Conservation (phyloP, 1,140 invertebrate genomes). For the Vollenhovia emeryi region DNA sequence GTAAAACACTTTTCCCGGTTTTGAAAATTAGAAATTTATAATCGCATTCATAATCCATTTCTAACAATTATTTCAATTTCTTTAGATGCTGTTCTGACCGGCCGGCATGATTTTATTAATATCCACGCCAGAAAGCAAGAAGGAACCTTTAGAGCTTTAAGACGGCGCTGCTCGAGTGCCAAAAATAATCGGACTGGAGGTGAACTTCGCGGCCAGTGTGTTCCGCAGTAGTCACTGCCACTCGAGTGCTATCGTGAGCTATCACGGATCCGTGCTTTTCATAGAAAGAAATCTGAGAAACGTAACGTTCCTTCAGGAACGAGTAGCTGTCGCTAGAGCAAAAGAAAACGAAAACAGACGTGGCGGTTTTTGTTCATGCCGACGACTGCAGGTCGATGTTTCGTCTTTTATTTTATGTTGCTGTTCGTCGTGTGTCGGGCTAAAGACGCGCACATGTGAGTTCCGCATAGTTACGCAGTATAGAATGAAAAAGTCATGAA, state of each 20-base stretch:
- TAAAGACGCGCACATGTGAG: constrained; percentile 76
- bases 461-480: neutral
- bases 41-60: neutral
- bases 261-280: neutral
- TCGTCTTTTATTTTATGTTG: constrained; percentile 67
- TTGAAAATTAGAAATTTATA: neutral
- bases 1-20: neutral
- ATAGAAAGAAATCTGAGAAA: neutral
- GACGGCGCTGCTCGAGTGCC: constrained; percentile 57
- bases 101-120: constrained; percentile 77
- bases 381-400: constrained; percentile 56
- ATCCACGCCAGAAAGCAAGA: constrained; percentile 57
- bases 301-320: neutral
- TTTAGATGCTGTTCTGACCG: neutral
- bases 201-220: neutral
- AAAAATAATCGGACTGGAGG: constrained; percentile 69
- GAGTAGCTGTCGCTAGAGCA: neutral
- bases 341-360: neutral
- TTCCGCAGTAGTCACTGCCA: neutral
- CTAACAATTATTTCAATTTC: neutral
- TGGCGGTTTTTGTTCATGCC: constrained; percentile 29
- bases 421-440: constrained; percentile 66
- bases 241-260: neutral
- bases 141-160: constrained; percentile 36
- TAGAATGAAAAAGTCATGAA: neutral